Conservation (phyloP, 1,140 invertebrate species). For the Zaprionus camerounensis region DNA sequence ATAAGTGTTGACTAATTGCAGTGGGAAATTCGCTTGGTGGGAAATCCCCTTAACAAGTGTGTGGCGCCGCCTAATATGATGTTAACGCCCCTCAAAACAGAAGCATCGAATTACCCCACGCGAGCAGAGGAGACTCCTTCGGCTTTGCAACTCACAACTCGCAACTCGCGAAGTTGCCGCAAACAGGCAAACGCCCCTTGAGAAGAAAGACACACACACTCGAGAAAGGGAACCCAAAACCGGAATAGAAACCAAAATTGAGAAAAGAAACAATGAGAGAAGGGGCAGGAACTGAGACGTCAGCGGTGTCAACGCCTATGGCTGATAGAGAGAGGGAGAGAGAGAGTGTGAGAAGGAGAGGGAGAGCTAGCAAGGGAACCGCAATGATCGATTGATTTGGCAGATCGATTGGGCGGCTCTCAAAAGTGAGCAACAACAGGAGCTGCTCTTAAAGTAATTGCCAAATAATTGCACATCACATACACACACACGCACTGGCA, state of each 20-base stretch:
- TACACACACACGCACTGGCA: constrained; percentile 11
- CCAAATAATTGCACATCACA: constrained; percentile 62
- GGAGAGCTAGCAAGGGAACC: constrained; percentile 13
- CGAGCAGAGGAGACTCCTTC: background rate
- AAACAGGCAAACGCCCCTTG: constrained; percentile 27
- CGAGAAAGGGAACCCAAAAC: background rate
- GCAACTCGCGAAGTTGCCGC: background rate
- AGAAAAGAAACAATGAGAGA: constrained; percentile 19
- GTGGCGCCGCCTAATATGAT: constrained; percentile 1
- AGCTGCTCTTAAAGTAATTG: constrained; percentile 61
- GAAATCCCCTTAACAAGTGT: background rate
- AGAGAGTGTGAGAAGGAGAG: background rate
- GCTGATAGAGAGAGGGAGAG: constrained; percentile 6
- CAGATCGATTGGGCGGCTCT: constrained; percentile 35
- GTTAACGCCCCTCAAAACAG: constrained; percentile 1
- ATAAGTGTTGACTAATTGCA: no score
- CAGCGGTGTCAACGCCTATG: constrained; percentile 42
- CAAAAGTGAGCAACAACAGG: constrained; percentile 21
- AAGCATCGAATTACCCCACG: constrained; percentile 4
- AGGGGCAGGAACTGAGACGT: constrained; percentile 11
- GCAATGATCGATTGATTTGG: constrained; percentile 59
- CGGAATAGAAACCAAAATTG: constrained; percentile 11
- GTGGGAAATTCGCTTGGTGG: background rate
- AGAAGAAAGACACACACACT: background rate
- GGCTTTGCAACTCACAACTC: background rate